These are phyloP conservation scores for Aphelocoma californica DNA, from an alignment of 2,797 vertebrate species.

Conservation along the genomic window DNA sequence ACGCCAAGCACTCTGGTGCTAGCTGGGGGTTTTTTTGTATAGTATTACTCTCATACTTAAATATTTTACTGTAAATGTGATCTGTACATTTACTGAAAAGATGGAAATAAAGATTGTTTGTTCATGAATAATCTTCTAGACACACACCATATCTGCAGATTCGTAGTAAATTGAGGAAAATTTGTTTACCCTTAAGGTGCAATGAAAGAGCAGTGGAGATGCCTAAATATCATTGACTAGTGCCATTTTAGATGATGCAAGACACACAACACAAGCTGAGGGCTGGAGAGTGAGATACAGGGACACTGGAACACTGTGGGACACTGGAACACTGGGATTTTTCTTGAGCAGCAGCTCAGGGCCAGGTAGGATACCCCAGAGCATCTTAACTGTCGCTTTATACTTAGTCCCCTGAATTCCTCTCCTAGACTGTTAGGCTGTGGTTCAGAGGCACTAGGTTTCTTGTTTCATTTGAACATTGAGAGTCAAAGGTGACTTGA, in stretches of 20 bases:
- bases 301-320: accelerated
- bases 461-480: background rate
- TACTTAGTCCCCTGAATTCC: background rate
- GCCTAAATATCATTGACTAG: background rate
- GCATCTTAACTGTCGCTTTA: background rate
- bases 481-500: background rate
- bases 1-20: background rate
- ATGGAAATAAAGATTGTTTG: background rate
- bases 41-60: background rate
- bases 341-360: background rate
- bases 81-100: background rate
- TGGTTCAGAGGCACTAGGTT: background rate
- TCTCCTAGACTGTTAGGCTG: background rate
- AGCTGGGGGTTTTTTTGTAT: background rate
- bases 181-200: background rate
- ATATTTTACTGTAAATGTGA: background rate
- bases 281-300: accelerated
- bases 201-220: background rate
- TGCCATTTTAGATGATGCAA: background rate
- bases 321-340: accelerated
- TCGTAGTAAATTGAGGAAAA: background rate
- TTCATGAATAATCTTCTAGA: background rate
- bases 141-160: background rate
- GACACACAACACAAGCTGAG: background rate
- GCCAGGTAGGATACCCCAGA: background rate